Base-by-base conservation (phyloP, 2,888 invertebrate genomes). In the Eristalis intricaria region DNA sequence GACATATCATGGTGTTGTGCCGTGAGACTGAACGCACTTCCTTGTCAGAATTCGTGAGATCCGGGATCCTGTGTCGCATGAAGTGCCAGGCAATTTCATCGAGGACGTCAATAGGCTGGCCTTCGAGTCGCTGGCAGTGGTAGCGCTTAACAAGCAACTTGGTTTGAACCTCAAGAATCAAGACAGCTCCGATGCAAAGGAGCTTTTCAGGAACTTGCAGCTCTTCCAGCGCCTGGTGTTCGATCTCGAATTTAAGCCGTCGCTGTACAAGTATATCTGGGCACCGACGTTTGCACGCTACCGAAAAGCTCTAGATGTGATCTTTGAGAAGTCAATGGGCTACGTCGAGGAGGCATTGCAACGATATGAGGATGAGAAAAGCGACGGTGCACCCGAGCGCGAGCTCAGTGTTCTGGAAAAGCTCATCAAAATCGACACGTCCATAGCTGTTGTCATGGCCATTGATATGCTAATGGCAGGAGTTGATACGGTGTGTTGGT, bases 381-480 rank as follows among this genome's bases (percentile, higher is more conserved):
- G 61, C 40, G 43, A 23, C 26, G 66, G n/a, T 0, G 74, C 78
- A 8, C 89, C 93, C 10, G 91, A 93, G 11, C 93, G 94, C 19
- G 93, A 94, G 11, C 22, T 89, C 89, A 96, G 96, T 90, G 94
- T 96, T 23, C 92, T 96, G 80, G 95, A 96, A 91, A 95, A 95
- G 89, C 90, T 96, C 32, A 91, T 95, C n/a, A 94, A 93, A 8
- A 94, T 95, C 23, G 95, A 96, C 90, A 94, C 94, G 79, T 94
- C 93, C 90, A 94, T 95, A 11, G 96, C 96, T 0, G 90, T 94
- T 32, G 94, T 95, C 89, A 96, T 96, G 95, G 95, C 95, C 0
- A 94, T 95, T 89, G 96, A 96, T 91, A 95, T 96, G 95, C 90
- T 96, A 35, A 92, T 95, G 65, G 96, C 96, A 63, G 96, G 96